Conservation (phyloP, 2,888 invertebrate species). For the Aphrophora alni region DNA sequence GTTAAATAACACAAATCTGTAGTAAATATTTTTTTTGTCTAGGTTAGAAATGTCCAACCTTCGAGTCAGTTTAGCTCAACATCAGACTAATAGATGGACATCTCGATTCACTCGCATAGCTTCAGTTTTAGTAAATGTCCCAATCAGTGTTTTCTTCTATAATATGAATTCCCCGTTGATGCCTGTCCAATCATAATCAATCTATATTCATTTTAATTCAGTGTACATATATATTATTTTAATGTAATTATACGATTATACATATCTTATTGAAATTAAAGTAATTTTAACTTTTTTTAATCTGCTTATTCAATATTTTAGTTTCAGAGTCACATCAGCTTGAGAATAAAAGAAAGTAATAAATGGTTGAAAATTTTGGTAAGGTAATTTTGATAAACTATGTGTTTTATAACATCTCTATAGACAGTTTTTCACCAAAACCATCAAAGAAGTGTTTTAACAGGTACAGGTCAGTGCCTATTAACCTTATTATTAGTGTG, state of each 20-base stretch:
- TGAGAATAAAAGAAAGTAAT: too few relatives aligned
- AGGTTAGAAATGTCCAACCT: background rate
- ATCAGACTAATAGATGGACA: background rate
- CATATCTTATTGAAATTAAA: background rate
- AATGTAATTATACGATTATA: background rate
- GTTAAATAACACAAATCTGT: background rate
- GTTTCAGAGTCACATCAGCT: too few relatives aligned
- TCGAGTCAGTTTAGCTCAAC: background rate
- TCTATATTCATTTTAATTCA: background rate
- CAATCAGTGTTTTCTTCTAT: background rate
- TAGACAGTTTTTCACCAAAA: too few relatives aligned
- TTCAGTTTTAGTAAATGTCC: background rate
- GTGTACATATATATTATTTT: background rate
- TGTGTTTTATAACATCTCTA: too few relatives aligned
- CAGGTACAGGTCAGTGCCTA: too few relatives aligned
- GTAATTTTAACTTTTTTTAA: too few relatives aligned
- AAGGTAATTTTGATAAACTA: too few relatives aligned
- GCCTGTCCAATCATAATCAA: background rate
- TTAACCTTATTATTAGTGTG: too few relatives aligned
- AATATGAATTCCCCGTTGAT: background rate
- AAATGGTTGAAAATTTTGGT: too few relatives aligned
- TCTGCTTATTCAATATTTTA: too few relatives aligned
- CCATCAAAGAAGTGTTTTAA: too few relatives aligned
- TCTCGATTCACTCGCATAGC: background rate
- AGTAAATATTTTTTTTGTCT: background rate